Evolutionary conservation across 2,113 vertebrate genomes (phyloP), one percentile per base, ranked within the genome.

Genomic region (Cebidichthys violaceus): DNA sequence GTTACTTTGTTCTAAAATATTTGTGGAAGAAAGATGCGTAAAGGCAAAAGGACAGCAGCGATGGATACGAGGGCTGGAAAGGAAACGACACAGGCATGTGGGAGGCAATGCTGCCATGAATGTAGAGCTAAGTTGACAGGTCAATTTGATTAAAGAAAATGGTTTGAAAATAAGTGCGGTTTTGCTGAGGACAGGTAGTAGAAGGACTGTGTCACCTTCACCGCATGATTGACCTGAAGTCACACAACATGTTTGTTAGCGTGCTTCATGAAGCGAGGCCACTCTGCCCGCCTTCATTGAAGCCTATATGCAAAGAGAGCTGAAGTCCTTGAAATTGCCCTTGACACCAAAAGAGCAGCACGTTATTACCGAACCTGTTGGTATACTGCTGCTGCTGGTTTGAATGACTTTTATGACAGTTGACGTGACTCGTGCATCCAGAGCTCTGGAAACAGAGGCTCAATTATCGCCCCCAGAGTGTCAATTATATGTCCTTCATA

Each of bases 321-420:
- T 67, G 70, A 57, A 43, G 87, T 83, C 83, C 77, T 81, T 83
- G 81, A 91, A 90, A 92, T 89, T 41, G 83, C 78, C 82, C 87
- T 85, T 88, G 85, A 91, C 83, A 80, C 27, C 33, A 74, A 69
- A 83, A 78, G 84, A 74, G 69, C 62, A 85, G 79, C 71, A 33
- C 41, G 37, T 87, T 84, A 76, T 60, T 73, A 52, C 41, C 33
- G 39, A 62, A 77, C 43, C 24, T 67, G 55, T 65, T 55, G 73
- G 27, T 80, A 22, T n/a, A 66, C 65, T 57, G 45, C 78, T 89
- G 72, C 83, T 35, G 7, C 50, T 47, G 74, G 80, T 70, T 70
- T 81, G 37, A 73, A 76, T 80, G 82, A 83, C 70, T 75, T 75
- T 81, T 84, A 69, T 90, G 92, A 90, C 82, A 88, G 84, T 60